These are phyloP conservation scores for Leptothorax acervorum DNA, from an alignment of 2,888 invertebrate genomes.

Conservation along the genomic window DNA sequence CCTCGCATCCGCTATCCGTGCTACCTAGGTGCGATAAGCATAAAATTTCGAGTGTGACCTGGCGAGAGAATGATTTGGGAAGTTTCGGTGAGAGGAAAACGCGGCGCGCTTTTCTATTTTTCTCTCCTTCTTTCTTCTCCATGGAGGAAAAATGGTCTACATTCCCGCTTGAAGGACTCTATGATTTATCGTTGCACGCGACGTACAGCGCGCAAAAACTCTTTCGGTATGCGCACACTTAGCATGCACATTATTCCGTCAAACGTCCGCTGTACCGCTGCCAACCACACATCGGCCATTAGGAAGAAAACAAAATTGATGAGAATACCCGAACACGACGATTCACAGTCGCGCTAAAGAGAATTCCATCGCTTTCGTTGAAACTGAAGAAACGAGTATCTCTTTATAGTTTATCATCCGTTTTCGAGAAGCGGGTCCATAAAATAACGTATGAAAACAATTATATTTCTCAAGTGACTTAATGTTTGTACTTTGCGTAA, in stretches of 20 bases:
- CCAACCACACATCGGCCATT: constrained; percentile 53
- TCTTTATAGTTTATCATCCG: background rate
- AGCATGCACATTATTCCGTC: constrained; percentile 53
- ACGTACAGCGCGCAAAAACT: constrained; percentile 23
- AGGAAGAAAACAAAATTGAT: constrained; percentile 30
- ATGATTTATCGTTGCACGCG: constrained; percentile 47
- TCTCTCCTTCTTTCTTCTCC: background rate
- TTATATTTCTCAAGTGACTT: background rate
- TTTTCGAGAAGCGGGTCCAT: background rate
- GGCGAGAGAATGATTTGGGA: constrained; percentile 21
- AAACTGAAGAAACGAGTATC: constrained; percentile 1
- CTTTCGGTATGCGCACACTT: constrained; percentile 26
- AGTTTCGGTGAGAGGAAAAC: background rate
- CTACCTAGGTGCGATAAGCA: constrained; percentile 9
- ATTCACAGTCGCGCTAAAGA: constrained; percentile 12
- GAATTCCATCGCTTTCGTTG: background rate
- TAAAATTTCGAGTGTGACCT: background rate
- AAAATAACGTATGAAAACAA: background rate
- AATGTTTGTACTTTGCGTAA: background rate
- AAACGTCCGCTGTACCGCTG: constrained; percentile 49
- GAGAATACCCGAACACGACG: constrained; percentile 12
- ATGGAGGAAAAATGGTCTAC: background rate
- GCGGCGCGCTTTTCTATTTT: background rate
- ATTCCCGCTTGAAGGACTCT: constrained; percentile 1
- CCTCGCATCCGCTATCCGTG: background rate